Conservation (phyloP, 2,888 invertebrate species). For the Plebejus melissa region DNA sequence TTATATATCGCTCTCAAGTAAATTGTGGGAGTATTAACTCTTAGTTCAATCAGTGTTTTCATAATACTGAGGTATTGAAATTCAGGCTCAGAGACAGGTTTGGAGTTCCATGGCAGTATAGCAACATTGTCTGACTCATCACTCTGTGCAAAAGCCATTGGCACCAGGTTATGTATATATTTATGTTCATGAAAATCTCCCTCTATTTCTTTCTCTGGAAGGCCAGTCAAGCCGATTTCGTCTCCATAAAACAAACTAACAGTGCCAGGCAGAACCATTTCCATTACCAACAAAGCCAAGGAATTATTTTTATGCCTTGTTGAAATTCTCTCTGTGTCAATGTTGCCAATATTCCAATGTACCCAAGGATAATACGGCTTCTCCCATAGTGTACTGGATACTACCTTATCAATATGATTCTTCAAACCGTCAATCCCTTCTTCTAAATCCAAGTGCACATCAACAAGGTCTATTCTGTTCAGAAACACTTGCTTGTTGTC, state of each 20-base stretch:
- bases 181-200: slow-evolving; percentile 79
- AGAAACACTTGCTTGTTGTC: slow-evolving; percentile 80
- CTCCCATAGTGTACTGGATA: slow-evolving; percentile 79
- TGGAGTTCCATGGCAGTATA: slow-evolving; percentile 83
- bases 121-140: slow-evolving; percentile 52
- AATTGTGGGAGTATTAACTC: slow-evolving; percentile 83
- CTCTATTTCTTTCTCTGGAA: slow-evolving; percentile 69
- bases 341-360: slow-evolving; percentile 87
- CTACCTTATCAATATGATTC: slow-evolving; percentile 76
- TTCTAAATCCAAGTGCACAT: slow-evolving; percentile 81
- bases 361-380: slow-evolving; percentile 86
- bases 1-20: slow-evolving; percentile 85
- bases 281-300: slow-evolving; percentile 84
- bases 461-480: slow-evolving; percentile 84
- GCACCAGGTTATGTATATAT: slow-evolving; percentile 83
- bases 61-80: slow-evolving; percentile 78
- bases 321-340: slow-evolving; percentile 80
- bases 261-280: slow-evolving; percentile 91
- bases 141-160: slow-evolving; percentile 82
- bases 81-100: slow-evolving; percentile 66
- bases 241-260: slow-evolving; percentile 95
- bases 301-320: slow-evolving; percentile 80
- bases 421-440: slow-evolving; percentile 79
- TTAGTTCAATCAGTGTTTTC: slow-evolving; percentile 78
- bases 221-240: slow-evolving; percentile 86